Percentiles rank a stretch among this genome's conserved stretches.
Evolutionary conservation across 2,113 vertebrate genomes (phyloP).

Genomic region (Lophura nycthemera): DNA sequence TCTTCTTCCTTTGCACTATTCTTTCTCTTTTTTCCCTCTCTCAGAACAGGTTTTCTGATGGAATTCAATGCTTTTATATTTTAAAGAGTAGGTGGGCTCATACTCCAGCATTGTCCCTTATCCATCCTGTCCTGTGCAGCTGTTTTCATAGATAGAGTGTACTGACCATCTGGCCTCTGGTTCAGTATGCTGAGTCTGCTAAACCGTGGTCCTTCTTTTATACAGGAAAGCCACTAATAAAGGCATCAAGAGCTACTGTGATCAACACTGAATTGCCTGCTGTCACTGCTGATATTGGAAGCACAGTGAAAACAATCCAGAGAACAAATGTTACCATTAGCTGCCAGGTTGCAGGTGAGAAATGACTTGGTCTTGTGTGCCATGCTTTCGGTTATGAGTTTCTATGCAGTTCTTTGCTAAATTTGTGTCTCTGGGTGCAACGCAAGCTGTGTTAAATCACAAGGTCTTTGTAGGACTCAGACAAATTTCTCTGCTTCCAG

Average conservation of each 20-base stretch:
- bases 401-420: not conserved
- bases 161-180: not conserved
- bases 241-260: conserved; percentile 71
- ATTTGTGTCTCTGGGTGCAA: not conserved
- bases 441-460: not conserved
- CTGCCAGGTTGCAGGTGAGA: conserved; percentile 85
- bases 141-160: not conserved
- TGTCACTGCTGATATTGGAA: conserved; percentile 77
- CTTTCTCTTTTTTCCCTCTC: not conserved
- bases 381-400: not conserved
- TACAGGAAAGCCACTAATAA: conserved; percentile 84
- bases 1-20: not conserved
- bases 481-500: not conserved
- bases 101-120: not conserved
- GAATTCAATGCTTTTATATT: not conserved
- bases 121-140: not conserved
- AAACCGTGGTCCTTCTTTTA: conserved; percentile 26
- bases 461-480: not conserved
- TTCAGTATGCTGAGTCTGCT: not conserved
- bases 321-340: conserved; percentile 80
- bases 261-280: conserved; percentile 73
- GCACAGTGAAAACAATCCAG: conserved; percentile 77
- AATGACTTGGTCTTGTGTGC: not conserved
- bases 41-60: not conserved
- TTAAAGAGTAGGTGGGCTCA: not conserved